Evolutionary conservation across 1,140 invertebrate genomes (phyloP), one percentile per base, ranked within the genome.

Genomic region (Oedothorax gibbosus): DNA sequence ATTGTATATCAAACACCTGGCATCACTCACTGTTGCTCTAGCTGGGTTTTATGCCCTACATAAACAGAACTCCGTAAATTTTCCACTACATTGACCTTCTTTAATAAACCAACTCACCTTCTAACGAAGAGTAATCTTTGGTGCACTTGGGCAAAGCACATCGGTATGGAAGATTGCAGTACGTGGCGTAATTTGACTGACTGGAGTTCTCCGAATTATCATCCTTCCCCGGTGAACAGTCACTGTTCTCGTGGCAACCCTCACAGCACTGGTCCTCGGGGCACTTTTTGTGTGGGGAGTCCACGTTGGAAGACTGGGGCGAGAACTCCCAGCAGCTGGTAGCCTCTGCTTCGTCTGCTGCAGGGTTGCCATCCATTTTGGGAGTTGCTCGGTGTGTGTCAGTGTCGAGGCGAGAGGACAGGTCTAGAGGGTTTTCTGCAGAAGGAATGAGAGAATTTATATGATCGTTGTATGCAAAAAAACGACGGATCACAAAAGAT

Each of bases 71-170:
- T 35, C 35, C 35, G 1, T 35, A 35, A 35, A 35, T 35, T 35
- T 35, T 35, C 35, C 35, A 35, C 35, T 35, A 35, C 35, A 1
- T 35, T 35, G 35, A 35, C 35, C 1, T 2, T 35, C 5, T 35
- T 35, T 35, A n/a, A n/a, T n/a, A 35, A 35, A 35, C 35, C 20
- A 82, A 66, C n/a, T 53, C 76, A 84, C 81, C 81, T 84, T 84
- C 81, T 84, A 84, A 84, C 20, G 69, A 35, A 35, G 35, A 73
- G 49, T 73, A 84, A 15, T 84, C 81, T 84, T 84, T 84, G 81
- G 81, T 84, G 81, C 81, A 84, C 15, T 84, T 84, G 57, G 81
- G 72, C 76, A 71, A 84, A 84, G 81, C 81, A 84, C 62, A 84
- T 65, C 66, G 81, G 64, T 76, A 84, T 64, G 81, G 81, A 76